Evolutionary conservation across 2,113 vertebrate genomes (phyloP).

Genomic region (Oxyruncus cristatus): DNA sequence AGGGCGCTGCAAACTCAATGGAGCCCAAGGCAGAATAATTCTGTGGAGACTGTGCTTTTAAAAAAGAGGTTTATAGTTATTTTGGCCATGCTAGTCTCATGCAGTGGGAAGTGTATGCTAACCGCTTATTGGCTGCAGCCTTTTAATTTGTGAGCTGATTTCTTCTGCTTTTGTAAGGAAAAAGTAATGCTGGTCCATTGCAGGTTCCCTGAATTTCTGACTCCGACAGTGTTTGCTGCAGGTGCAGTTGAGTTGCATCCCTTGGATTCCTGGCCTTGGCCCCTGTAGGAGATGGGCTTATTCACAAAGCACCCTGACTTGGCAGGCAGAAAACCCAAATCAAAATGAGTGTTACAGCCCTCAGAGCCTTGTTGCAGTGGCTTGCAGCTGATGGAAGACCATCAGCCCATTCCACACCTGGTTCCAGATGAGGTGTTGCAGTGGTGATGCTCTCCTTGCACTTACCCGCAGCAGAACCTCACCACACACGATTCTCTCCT

Average conservation of each 20-base stretch:
- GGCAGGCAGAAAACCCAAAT: background rate
- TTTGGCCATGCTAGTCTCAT: background rate
- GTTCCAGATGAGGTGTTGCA: background rate
- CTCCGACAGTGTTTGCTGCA: background rate
- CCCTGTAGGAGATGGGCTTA: background rate
- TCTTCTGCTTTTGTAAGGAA: background rate
- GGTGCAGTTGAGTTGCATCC: no score
- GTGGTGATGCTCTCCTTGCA: background rate
- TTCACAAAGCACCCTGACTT: background rate
- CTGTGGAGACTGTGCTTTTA: background rate
- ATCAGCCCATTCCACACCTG: accelerated
- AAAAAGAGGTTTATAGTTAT: background rate
- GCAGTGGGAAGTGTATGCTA: background rate
- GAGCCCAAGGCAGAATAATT: background rate
- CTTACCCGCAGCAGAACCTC: background rate
- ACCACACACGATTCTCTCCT: accelerated
- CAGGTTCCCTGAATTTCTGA: background rate
- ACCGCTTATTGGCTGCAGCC: background rate
- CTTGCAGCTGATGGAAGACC: background rate
- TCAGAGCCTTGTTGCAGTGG: background rate
- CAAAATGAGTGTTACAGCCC: accelerated
- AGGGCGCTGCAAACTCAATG: background rate
- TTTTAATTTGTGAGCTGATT: background rate
- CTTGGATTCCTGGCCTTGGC: background rate
- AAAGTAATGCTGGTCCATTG: background rate